Conservation (phyloP, 1,140 invertebrate genomes). For the Luehdorfia chinensis region DNA sequence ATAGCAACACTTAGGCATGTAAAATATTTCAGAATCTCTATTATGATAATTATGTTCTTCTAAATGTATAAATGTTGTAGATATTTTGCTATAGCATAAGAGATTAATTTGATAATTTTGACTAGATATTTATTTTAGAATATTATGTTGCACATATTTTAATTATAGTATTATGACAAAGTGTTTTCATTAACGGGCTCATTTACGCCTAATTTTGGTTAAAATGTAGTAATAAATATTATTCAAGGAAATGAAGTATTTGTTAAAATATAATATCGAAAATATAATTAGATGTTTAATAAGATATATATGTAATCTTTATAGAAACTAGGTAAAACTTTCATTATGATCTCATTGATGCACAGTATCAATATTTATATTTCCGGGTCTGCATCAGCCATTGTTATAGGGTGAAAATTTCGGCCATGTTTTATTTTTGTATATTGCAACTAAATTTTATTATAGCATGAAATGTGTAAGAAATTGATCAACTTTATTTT, state of each 20-base stretch:
- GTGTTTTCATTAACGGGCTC: too few relatives aligned
- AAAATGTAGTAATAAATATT: not conserved
- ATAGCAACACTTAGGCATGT: not conserved
- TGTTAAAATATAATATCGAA: not conserved
- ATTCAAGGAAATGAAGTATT: constrained; percentile 9
- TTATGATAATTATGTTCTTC: not conserved
- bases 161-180: too few relatives aligned
- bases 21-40: not conserved
- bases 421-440: constrained; percentile 33
- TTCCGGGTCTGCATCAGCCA: constrained; percentile 46
- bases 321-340: constrained; percentile 28
- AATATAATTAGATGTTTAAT: constrained; percentile 1
- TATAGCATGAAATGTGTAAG: constrained; percentile 1
- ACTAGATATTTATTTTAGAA: constrained; percentile 11
- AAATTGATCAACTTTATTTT: not conserved
- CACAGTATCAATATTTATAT: constrained; percentile 47
- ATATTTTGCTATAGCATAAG: too few relatives aligned
- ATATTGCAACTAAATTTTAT: constrained; percentile 23
- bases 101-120: too few relatives aligned
- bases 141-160: not conserved
- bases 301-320: constrained; percentile 11
- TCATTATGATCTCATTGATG: constrained; percentile 63
- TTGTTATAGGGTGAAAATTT: constrained; percentile 29
- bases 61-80: too few relatives aligned
- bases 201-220: not conserved